Evolutionary conservation across 2,888 invertebrate species (phyloP), one percentile per base, ranked within the genome.

Genomic region (Andrena dorsata): DNA sequence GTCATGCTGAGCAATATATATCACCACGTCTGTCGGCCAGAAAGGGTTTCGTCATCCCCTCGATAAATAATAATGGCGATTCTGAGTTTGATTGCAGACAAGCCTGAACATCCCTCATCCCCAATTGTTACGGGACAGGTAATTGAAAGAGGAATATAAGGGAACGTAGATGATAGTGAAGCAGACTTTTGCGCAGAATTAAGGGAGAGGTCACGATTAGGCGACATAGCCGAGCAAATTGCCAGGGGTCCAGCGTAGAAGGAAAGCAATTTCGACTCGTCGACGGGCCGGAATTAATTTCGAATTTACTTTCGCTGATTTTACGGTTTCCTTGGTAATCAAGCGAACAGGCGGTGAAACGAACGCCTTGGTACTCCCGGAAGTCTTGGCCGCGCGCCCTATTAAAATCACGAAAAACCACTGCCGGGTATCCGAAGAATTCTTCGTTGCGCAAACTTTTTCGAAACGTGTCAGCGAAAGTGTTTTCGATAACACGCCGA

Each of bases 101-200:
- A 71, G 23, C 23, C 13, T 32, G 72, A 72, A 41, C n/a, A 23
- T 3, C 61, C 10, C 53, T 30, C 30, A 16, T 23, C 32, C n/a
- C 2, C 30, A 28, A 20, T 32, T 23, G 20, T 53, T 65, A 32
- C 26, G 1, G 20, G 8, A 20, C 8, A n/a, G 20, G 20, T 28
- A 28, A 28, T 23, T 83, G 80, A 85, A 70, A 51, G 69, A 74
- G 74, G 49, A 78, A 70, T 80, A 56, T 71, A 70, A 53, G 35
- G 4, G 26, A 61, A 68, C 32, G 63, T 49, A 4, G 28, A 35
- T 5, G 20, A 76, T 78, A 78, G 64, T 26, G 70, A 35, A 23
- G 51, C 41, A 2, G 56, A 49, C 78, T 83, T 77, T 85, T 78
- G 56, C 72, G 7, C 8, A 75, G 79, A 83, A 60, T 83, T 78